phyloP scores from a whole-genome alignment of 2,888 invertebrate species.

The Phyllotreta striolata region DNA sequence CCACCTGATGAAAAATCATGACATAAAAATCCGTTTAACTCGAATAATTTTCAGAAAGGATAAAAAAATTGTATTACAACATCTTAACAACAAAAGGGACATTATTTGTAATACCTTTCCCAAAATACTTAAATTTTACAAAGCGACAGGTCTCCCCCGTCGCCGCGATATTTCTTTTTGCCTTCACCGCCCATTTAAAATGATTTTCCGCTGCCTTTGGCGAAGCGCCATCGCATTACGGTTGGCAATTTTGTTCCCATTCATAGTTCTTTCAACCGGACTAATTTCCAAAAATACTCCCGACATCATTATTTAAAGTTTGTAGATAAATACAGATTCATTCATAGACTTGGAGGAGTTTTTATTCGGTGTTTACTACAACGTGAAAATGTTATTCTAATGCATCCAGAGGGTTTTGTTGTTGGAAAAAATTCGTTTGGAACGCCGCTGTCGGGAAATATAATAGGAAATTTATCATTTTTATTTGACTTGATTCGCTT shows the following conservation, averaged over 20 bases:
- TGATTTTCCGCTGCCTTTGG: constrained; percentile 24
- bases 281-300: no score
- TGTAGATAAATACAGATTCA: no score
- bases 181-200: constrained; percentile 21
- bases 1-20: neutral
- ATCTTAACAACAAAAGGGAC: constrained; percentile 1
- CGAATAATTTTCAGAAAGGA: neutral
- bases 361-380: no score
- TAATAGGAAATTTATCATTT: neutral
- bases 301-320: no score
- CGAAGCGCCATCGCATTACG: constrained; percentile 23
- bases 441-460: neutral
- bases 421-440: neutral
- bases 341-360: no score
- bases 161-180: constrained; percentile 18
- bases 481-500: constrained; percentile 10
- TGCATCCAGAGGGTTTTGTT: no score
- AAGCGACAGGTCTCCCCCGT: constrained; percentile 18
- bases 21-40: neutral
- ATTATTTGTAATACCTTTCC: constrained; percentile 12
- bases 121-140: constrained; percentile 17
- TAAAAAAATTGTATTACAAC: constrained; percentile 3
- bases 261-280: constrained; percentile 21
- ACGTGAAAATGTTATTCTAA: no score
- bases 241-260: constrained; percentile 39